Percentiles rank a stretch among this genome's conserved stretches.
phyloP scores from a whole-genome alignment of 2,797 vertebrate species.

The Chelonia mydas region DNA sequence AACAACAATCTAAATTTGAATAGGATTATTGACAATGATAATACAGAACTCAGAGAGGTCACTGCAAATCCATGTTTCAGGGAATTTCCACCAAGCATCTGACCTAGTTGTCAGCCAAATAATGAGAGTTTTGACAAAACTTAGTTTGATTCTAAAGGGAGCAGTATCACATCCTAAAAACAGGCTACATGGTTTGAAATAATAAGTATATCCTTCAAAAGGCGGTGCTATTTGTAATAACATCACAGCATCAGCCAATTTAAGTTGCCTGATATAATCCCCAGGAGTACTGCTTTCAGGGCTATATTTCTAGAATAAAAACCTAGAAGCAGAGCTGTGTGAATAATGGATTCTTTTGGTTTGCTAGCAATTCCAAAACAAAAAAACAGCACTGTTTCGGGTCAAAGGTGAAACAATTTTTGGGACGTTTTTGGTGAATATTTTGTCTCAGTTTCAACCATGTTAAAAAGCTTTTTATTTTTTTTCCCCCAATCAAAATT shows the following conservation, averaged over 20 bases:
- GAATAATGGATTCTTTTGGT: too few species aligned
- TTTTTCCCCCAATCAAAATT: too few species aligned
- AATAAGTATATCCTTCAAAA: neutral
- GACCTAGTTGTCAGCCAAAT: neutral
- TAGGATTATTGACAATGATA: accelerated
- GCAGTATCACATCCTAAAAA: neutral
- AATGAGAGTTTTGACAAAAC: neutral
- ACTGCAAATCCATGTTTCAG: neutral
- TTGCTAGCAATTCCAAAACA: too few species aligned
- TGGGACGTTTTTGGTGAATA: too few species aligned
- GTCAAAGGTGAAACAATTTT: too few species aligned
- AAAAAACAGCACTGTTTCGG: too few species aligned
- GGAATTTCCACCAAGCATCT: neutral
- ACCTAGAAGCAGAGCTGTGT: too few species aligned
- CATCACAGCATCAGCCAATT: neutral
- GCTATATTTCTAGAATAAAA: neutral
- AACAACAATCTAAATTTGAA: neutral
- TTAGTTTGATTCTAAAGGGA: neutral
- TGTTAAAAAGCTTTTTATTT: too few species aligned
- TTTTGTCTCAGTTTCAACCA: too few species aligned
- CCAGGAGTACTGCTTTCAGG: neutral
- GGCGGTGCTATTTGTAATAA: neutral
- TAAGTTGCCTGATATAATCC: accelerated
- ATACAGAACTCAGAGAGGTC: neutral
- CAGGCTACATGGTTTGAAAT: too few species aligned